Conservation (phyloP, 2,113 vertebrate species). For the Gracilinanus agilis region DNA sequence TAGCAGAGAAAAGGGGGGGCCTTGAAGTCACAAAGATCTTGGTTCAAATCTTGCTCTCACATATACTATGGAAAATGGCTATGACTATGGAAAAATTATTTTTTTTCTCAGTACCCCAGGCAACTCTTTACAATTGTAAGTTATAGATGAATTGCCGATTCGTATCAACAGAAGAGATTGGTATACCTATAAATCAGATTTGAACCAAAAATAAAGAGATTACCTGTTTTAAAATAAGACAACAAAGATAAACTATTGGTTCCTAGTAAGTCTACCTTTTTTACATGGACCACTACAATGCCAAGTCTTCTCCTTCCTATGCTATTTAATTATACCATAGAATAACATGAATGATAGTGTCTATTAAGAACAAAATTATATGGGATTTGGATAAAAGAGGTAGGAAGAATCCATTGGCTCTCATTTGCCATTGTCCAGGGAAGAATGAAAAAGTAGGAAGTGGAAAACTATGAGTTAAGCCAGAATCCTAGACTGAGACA, state of each 20-base stretch:
- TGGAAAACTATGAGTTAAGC: neutral
- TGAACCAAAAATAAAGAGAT: neutral
- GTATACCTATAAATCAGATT: neutral
- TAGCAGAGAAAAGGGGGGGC: neutral
- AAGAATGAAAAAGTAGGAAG: neutral
- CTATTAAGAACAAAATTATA: neutral
- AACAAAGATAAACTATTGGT: neutral
- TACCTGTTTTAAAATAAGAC: neutral
- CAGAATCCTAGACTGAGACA: neutral
- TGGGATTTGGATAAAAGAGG: neutral
- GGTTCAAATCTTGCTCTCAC: neutral
- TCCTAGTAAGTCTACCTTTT: neutral
- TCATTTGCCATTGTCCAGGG: neutral
- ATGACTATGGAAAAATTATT: neutral
- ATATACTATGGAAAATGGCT: no score
- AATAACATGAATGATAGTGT: neutral
- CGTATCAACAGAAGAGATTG: neutral
- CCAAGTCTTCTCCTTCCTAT: neutral
- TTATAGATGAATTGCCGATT: neutral
- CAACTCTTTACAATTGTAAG: neutral
- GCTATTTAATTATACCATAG: neutral
- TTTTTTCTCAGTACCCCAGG: neutral
- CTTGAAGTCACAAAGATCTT: neutral
- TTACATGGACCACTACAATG: neutral
- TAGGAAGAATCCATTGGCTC: neutral